Evolutionary conservation across 2,888 invertebrate genomes (phyloP).

Genomic region (Netelia virgata): DNA sequence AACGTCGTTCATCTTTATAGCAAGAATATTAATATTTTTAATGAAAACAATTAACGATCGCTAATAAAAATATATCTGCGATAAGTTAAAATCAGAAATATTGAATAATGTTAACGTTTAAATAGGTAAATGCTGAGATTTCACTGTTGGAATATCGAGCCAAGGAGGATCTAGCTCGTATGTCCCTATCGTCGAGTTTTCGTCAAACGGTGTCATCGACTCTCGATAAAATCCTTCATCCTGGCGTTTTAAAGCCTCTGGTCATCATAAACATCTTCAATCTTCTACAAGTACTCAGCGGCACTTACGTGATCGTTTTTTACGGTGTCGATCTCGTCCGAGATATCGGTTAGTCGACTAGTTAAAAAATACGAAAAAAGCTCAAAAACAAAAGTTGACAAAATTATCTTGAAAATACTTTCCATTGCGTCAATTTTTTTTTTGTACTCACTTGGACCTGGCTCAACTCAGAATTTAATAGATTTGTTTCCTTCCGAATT

Average conservation of each 20-base stretch:
- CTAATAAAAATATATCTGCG: too few species aligned
- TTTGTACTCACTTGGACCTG: neutral
- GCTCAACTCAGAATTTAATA: neutral
- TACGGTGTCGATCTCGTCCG: constrained; percentile 91
- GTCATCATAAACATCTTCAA: constrained; percentile 91
- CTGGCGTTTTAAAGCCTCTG: constrained; percentile 90
- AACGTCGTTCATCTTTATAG: neutral
- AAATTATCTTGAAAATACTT: neutral
- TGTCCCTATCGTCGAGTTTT: constrained; percentile 69
- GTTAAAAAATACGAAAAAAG: too few species aligned
- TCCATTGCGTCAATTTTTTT: constrained; percentile 1
- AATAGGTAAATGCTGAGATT: constrained; percentile 77
- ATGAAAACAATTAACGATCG: neutral
- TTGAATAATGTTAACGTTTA: too few species aligned
- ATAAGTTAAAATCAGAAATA: too few species aligned
- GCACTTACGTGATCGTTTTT: constrained; percentile 92
- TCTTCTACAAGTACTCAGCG: constrained; percentile 90
- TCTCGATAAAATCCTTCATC: constrained; percentile 85
- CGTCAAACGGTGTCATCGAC: constrained; percentile 69
- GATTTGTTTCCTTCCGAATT: constrained; percentile 2
- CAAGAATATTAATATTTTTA: neutral
- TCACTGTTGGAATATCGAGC: constrained; percentile 74
- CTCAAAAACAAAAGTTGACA: neutral
- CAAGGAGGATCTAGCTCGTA: constrained; percentile 72
- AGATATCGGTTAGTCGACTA: constrained; percentile 83